These are phyloP conservation scores for Hippopotamus amphibius DNA, from an alignment of 2,113 vertebrate species.

Conservation along the genomic window DNA sequence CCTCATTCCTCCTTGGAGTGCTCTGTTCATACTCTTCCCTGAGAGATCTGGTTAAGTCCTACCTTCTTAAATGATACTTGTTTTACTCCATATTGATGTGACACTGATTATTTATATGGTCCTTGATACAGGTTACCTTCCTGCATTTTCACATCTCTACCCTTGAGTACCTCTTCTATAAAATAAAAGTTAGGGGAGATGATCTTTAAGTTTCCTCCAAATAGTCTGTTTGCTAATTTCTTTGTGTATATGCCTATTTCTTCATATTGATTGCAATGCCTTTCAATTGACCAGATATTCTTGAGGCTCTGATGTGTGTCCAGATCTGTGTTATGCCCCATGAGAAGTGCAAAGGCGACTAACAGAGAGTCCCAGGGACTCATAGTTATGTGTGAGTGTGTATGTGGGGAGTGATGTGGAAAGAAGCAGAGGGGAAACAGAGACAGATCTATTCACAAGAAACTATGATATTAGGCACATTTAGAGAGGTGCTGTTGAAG, in stretches of 20 bases:
- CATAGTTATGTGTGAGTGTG: background rate
- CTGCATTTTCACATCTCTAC: background rate
- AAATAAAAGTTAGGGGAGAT: background rate
- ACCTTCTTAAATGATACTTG: background rate
- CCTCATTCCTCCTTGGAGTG: background rate
- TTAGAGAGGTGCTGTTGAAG: background rate
- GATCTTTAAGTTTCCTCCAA: background rate
- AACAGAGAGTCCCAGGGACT: background rate
- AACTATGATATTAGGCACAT: background rate
- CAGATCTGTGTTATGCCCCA: background rate
- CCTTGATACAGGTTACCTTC: background rate
- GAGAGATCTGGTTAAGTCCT: background rate
- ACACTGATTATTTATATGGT: background rate
- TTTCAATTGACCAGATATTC: background rate
- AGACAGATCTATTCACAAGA: background rate
- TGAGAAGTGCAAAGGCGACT: background rate
- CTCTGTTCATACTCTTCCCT: background rate
- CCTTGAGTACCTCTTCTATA: background rate
- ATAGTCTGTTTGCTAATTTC: background rate
- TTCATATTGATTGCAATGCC: background rate
- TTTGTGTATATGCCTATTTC: background rate
- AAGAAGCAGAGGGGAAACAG: background rate
- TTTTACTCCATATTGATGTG: background rate
- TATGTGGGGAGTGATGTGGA: background rate
- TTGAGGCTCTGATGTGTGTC: background rate